A percentile compares a stretch with the other conserved stretches of the same genome.
Conservation (phyloP, 2,113 vertebrate genomes). For the Hippocampus mohnikei region DNA sequence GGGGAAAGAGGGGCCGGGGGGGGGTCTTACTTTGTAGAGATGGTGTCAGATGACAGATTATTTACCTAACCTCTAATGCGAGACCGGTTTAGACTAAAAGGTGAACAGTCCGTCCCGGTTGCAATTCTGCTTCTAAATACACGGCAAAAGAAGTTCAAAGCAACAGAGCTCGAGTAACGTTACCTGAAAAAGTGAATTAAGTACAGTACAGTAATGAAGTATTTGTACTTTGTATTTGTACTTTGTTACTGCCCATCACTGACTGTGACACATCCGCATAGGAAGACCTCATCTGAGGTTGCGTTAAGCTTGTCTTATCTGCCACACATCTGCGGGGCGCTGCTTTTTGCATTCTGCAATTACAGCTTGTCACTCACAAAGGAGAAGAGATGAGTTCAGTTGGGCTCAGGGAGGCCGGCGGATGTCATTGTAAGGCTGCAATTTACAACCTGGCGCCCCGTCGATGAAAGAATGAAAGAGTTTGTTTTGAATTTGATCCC, state of each 20-base stretch:
- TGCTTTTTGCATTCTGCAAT: slow-evolving; percentile 58
- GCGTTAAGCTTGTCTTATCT: slow-evolving; percentile 64
- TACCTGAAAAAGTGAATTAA: background rate
- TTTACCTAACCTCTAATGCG: slow-evolving; percentile 69
- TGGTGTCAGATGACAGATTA: slow-evolving; percentile 67
- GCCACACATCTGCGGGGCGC: slow-evolving; percentile 59
- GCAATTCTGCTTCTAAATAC: background rate
- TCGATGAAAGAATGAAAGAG: slow-evolving; percentile 10
- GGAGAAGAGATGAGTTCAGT: slow-evolving; percentile 55
- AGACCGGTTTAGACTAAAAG: slow-evolving; percentile 53
- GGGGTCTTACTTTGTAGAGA: slow-evolving; percentile 43
- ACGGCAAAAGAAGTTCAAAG: background rate
- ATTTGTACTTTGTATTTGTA: background rate
- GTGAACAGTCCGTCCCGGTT: slow-evolving; percentile 8
- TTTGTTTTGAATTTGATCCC: slow-evolving; percentile 6
- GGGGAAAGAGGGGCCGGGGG: background rate
- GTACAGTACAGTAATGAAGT: background rate
- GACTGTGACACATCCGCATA: slow-evolving; percentile 12
- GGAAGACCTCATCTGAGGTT: slow-evolving; percentile 1
- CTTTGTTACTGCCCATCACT: background rate
- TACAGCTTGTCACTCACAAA: slow-evolving; percentile 57
- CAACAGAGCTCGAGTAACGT: background rate
- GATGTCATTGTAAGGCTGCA: slow-evolving; percentile 36
- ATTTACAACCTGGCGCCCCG: slow-evolving; percentile 26
- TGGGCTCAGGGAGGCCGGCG: slow-evolving; percentile 18